Evolutionary conservation across 2,113 vertebrate genomes (phyloP).

Genomic region (Sakesphorus luctuosus): DNA sequence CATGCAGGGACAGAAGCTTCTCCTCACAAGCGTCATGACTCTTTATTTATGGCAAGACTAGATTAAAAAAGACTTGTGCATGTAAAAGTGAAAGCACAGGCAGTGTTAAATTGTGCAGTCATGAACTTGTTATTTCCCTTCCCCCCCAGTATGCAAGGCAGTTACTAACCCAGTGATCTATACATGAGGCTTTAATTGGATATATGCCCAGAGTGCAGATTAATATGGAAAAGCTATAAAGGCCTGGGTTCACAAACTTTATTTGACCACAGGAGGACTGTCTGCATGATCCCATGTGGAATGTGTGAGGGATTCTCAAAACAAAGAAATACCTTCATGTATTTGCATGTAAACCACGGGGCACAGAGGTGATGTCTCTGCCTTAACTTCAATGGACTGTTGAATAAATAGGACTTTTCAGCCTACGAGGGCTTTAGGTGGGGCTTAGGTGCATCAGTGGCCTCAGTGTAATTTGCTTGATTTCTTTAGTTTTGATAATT

Average conservation of each 20-base stretch:
- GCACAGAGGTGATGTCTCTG: background rate
- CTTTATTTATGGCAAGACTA: slow-evolving; percentile 3
- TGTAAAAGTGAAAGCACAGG: slow-evolving; percentile 47
- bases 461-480: background rate
- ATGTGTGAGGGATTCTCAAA: slow-evolving; percentile 39
- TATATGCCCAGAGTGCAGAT: slow-evolving; percentile 57
- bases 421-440: background rate
- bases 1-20: background rate
- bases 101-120: slow-evolving; percentile 33
- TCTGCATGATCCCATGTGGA: slow-evolving; percentile 35
- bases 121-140: slow-evolving; percentile 45
- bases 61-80: slow-evolving; percentile 1
- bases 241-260: slow-evolving; percentile 62
- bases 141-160: background rate
- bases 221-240: slow-evolving; percentile 63
- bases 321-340: slow-evolving; percentile 29
- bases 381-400: background rate
- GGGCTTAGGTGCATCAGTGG: background rate
- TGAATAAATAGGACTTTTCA: background rate
- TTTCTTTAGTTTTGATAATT: background rate
- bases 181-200: slow-evolving; percentile 61
- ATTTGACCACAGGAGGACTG: slow-evolving; percentile 26
- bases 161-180: slow-evolving; percentile 64
- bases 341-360: background rate
- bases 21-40: background rate